Conservation (phyloP, 2,797 vertebrate genomes). For the Pseudotriccus pelzelni region DNA sequence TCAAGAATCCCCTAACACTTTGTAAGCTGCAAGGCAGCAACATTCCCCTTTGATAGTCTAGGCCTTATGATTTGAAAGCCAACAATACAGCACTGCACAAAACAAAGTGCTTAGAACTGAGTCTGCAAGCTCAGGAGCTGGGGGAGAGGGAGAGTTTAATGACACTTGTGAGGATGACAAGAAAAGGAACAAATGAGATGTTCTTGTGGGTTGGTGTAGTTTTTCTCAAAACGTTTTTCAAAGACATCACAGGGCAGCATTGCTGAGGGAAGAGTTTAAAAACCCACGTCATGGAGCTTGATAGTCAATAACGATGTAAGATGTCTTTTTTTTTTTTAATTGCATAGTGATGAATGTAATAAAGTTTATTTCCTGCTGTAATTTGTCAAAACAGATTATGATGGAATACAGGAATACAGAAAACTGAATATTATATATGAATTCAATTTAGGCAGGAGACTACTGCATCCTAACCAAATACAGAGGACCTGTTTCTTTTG, state of each 20-base stretch:
- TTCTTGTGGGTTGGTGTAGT: not conserved
- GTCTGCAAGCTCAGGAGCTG: not conserved
- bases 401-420: not conserved
- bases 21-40: not conserved
- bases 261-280: not conserved
- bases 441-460: not conserved
- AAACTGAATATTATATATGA: not conserved
- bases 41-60: not conserved
- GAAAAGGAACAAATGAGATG: not conserved
- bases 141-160: not conserved
- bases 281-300: not conserved
- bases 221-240: not conserved
- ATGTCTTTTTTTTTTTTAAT: not conserved
- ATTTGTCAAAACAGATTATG: not conserved
- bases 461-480: not conserved
- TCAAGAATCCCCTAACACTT: not conserved
- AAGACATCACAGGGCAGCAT: not conserved
- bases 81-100: not conserved
- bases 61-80: not conserved
- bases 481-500: not conserved
- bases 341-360: not conserved
- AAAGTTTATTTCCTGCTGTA: slow-evolving; percentile 7
- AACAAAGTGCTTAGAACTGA: not conserved
- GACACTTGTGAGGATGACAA: not conserved
- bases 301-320: not conserved